Evolutionary conservation across 1,140 invertebrate genomes (phyloP).

Genomic region (Bombus picipes): DNA sequence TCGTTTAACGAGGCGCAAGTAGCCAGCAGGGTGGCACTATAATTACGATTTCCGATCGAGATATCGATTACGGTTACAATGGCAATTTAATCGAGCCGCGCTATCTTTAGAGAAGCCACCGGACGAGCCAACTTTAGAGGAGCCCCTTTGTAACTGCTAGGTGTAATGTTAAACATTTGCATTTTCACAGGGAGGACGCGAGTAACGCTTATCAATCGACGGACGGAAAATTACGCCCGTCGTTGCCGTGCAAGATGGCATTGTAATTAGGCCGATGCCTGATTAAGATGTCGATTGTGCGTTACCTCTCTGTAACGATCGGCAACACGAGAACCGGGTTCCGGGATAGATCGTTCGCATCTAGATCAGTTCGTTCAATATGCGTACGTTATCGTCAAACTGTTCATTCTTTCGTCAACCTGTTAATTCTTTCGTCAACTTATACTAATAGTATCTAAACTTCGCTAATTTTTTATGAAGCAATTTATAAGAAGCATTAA

Average conservation of each 20-base stretch:
- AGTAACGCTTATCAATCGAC: slow-evolving; percentile 22
- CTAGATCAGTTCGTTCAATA: neutral
- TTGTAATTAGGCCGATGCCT: slow-evolving; percentile 52
- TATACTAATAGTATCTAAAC: neutral
- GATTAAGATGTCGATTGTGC: slow-evolving; percentile 52
- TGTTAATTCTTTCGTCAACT: neutral
- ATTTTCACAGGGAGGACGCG: slow-evolving; percentile 25
- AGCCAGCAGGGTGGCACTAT: slow-evolving; percentile 24
- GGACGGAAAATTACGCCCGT: slow-evolving; percentile 38
- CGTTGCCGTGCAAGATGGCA: slow-evolving; percentile 40
- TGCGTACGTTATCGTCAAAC: neutral
- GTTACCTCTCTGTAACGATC: slow-evolving; percentile 5
- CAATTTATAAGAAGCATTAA: too few relatives aligned
- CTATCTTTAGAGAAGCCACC: slow-evolving; percentile 24
- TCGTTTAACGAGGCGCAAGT: slow-evolving; percentile 27
- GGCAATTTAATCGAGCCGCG: slow-evolving; percentile 45
- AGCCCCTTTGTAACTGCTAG: slow-evolving; percentile 4
- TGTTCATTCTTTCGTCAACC: neutral
- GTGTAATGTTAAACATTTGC: slow-evolving; percentile 46
- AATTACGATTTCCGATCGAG: slow-evolving; percentile 53
- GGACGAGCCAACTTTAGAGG: neutral
- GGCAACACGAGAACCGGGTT: neutral
- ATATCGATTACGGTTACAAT: slow-evolving; percentile 52
- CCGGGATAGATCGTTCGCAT: slow-evolving; percentile 2
- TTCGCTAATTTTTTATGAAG: neutral